phyloP scores from a whole-genome alignment of 2,113 vertebrate species.

The Notechis scutatus region DNA sequence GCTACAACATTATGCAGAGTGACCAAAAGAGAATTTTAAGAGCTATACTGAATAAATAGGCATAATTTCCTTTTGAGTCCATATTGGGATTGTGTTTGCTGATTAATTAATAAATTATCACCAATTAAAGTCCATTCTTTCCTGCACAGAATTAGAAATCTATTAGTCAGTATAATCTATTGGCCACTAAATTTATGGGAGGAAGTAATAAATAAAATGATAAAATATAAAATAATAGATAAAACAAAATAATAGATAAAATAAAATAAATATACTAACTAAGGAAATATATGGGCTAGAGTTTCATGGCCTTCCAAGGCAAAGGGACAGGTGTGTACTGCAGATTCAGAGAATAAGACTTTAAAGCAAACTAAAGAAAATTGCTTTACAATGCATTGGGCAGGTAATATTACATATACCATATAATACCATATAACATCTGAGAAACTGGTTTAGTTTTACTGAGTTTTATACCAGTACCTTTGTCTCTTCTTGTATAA shows the following conservation, averaged over 20 bases:
- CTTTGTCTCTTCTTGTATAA: background rate
- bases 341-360: background rate
- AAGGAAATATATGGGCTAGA: background rate
- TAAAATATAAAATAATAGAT: background rate
- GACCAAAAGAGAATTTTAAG: background rate
- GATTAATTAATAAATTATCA: slow-evolving; percentile 36
- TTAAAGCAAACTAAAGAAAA: background rate
- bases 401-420: too few relatives aligned
- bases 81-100: background rate
- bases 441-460: background rate
- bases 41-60: background rate
- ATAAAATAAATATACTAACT: background rate
- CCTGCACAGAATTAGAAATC: slow-evolving; percentile 37
- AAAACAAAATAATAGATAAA: background rate
- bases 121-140: slow-evolving; percentile 48
- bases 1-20: background rate
- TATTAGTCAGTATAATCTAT: slow-evolving; percentile 51
- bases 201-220: too few relatives aligned
- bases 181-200: slow-evolving; percentile 13
- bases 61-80: background rate
- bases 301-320: background rate
- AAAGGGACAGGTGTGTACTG: background rate
- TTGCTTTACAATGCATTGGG: background rate
- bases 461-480: background rate
- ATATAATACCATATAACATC: too few relatives aligned